Conservation (phyloP, 2,797 vertebrate genomes). For the Acipenser ruthenus region DNA sequence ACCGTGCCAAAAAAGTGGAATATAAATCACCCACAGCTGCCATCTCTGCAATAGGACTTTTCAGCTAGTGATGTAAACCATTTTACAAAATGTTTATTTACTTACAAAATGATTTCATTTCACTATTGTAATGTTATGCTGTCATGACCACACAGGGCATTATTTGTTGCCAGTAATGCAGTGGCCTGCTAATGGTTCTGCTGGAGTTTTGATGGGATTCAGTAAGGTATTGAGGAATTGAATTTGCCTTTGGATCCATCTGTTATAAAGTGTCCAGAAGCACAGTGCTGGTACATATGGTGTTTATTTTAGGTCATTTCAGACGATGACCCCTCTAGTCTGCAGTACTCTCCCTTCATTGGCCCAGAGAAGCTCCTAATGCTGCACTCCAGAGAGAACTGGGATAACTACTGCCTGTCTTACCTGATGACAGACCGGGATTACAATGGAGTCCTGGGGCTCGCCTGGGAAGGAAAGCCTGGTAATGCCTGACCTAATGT, state of each 20-base stretch:
- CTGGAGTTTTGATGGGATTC: too few relatives aligned
- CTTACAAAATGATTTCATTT: too few relatives aligned
- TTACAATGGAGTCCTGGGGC: conserved; percentile 64
- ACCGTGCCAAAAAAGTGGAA: not conserved
- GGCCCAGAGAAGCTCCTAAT: conserved; percentile 68
- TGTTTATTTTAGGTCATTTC: conserved; percentile 45
- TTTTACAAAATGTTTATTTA: too few relatives aligned
- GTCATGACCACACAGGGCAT: too few relatives aligned
- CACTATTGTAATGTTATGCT: too few relatives aligned
- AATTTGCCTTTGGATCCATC: too few relatives aligned
- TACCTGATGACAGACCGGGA: conserved; percentile 71
- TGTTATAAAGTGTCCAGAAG: too few relatives aligned
- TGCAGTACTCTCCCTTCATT: conserved; percentile 46
- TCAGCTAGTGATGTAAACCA: not conserved
- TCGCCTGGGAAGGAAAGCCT: conserved; percentile 66
- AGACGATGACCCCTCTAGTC: conserved; percentile 39
- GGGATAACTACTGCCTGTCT: conserved; percentile 70
- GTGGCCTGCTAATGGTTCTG: too few relatives aligned
- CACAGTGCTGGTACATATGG: not conserved
- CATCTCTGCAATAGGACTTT: not conserved
- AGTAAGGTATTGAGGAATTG: too few relatives aligned
- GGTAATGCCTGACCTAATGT: conserved; percentile 42
- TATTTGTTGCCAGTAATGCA: too few relatives aligned
- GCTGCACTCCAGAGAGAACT: conserved; percentile 59
- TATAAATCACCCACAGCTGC: too few relatives aligned